Evolutionary conservation across 2,797 vertebrate species (phyloP).

Genomic region (Acipenser transmontanus): DNA sequence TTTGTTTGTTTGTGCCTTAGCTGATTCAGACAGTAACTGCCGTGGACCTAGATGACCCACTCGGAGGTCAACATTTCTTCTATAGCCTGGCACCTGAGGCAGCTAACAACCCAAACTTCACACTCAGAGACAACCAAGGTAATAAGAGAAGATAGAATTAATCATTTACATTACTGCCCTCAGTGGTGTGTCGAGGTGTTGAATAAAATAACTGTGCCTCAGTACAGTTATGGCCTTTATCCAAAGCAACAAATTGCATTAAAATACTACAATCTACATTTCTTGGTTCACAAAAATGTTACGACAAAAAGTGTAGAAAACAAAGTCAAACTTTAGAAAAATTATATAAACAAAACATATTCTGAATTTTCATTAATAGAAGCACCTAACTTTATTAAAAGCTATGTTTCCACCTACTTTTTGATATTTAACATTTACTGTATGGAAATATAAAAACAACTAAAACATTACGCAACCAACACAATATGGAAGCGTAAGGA

Average conservation of each 20-base stretch:
- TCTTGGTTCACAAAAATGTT: neutral
- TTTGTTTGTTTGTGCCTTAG: slow-evolving; percentile 37
- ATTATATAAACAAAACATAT: too few species aligned
- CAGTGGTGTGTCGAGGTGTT: neutral
- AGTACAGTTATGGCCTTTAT: neutral
- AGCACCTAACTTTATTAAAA: too few species aligned
- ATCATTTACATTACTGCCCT: neutral
- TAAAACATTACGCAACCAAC: too few species aligned
- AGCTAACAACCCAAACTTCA: slow-evolving; percentile 69
- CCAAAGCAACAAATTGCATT: too few species aligned
- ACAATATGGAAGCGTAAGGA: too few species aligned
- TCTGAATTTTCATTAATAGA: too few species aligned
- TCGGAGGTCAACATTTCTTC: slow-evolving; percentile 61
- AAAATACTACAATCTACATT: too few species aligned
- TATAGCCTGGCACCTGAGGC: slow-evolving; percentile 67
- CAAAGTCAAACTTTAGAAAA: neutral
- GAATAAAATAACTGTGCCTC: neutral
- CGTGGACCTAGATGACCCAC: slow-evolving; percentile 63
- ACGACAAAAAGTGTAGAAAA: too few species aligned
- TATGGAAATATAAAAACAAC: too few species aligned
- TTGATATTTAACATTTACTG: too few species aligned
- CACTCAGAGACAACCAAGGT: slow-evolving; percentile 73
- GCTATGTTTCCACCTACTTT: too few species aligned
- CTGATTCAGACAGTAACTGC: slow-evolving; percentile 71
- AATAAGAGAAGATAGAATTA: slow-evolving; percentile 26